These are phyloP conservation scores for Caenorhabditis japonica DNA, from an alignment of 2,888 invertebrate genomes.

Conservation along the genomic window DNA sequence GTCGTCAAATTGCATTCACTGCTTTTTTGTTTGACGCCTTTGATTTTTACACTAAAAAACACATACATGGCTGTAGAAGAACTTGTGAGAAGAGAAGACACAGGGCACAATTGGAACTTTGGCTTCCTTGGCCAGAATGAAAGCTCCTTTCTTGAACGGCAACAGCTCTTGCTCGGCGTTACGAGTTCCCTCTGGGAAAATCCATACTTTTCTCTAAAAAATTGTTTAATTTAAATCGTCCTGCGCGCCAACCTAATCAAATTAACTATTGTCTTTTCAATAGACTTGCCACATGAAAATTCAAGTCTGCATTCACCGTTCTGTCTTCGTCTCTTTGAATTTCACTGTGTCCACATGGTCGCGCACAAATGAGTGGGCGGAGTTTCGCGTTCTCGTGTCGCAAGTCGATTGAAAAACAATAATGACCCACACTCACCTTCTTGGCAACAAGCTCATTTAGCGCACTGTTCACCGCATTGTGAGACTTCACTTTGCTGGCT, in stretches of 20 bases:
- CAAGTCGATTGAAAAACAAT: no score
- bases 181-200: constrained; percentile 95
- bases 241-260: no score
- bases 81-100: constrained; percentile 88
- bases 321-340: no score
- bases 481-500: constrained; percentile 65
- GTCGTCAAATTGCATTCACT: no score
- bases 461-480: constrained; percentile 64
- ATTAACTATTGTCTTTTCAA: no score
- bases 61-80: constrained; percentile 78
- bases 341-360: no score
- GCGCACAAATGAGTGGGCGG: no score
- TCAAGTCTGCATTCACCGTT: no score
- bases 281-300: no score
- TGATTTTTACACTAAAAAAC: neutral
- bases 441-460: constrained; percentile 59
- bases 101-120: constrained; percentile 87
- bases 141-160: constrained; percentile 95
- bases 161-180: constrained; percentile 87
- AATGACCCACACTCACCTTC: constrained; percentile 54
- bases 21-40: no score
- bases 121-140: constrained; percentile 85
- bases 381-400: no score
- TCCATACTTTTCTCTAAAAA: constrained; percentile 84
- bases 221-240: neutral